phyloP scores from a whole-genome alignment of 2,888 invertebrate species.

The Chrysolina haemoptera region DNA sequence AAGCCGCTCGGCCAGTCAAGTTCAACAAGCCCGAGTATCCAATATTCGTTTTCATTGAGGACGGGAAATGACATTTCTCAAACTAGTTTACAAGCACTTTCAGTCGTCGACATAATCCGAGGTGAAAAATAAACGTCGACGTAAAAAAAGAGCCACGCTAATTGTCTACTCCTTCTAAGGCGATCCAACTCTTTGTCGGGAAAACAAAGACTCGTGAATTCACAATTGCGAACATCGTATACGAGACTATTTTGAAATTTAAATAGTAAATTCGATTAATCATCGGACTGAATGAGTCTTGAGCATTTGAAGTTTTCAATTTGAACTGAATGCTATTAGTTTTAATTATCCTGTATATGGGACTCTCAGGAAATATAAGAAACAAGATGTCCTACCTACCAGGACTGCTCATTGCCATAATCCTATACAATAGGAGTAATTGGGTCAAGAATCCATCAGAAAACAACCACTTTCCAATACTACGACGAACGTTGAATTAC shows the following conservation, averaged over 20 bases:
- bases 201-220: conserved; percentile 12
- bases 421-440: too few relatives aligned
- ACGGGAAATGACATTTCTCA: conserved; percentile 30
- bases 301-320: not conserved
- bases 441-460: too few relatives aligned
- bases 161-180: conserved; percentile 29
- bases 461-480: too few relatives aligned
- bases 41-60: conserved; percentile 42
- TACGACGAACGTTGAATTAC: too few relatives aligned
- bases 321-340: not conserved
- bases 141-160: conserved; percentile 24
- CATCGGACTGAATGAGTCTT: conserved; percentile 7
- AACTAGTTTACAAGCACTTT: not conserved
- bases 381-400: too few relatives aligned
- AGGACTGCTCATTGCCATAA: too few relatives aligned
- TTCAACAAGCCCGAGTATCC: conserved; percentile 29
- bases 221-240: not conserved
- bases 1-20: not conserved
- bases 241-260: not conserved
- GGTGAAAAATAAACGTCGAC: conserved; percentile 14
- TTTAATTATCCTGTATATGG: not conserved
- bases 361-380: too few relatives aligned
- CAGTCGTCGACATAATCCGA: conserved; percentile 16
- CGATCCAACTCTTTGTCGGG: conserved; percentile 9
- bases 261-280: conserved; percentile 9